Base-by-base conservation (phyloP, 2,797 vertebrate genomes). In the Emys orbicularis region DNA sequence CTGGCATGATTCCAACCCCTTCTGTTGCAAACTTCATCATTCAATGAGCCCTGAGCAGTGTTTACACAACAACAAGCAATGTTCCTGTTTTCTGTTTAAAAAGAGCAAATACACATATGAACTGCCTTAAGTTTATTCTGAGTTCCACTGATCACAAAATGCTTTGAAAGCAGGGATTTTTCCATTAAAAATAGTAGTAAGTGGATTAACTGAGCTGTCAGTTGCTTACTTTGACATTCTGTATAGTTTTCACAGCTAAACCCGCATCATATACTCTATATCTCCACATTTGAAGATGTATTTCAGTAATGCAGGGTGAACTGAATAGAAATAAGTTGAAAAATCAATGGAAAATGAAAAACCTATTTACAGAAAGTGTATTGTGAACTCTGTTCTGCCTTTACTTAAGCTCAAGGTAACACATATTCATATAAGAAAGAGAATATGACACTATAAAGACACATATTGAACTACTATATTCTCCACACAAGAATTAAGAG, bases 1-100 rank as follows among this genome's bases (percentile, higher is more conserved):
- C 4, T 59, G 11, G n/a, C 82, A 86, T 0, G 0, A n/a, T 79
- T 25, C 12, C 0, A 0, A n/a, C 0, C 25, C 10, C 7, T 83
- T 83, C 49, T 77, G 9, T 37, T 37, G 34, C 34, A 68, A 9
- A 68, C 61, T 68, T 68, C 53, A 50, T 27, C 15, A 6, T 44
- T 57, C 1, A 0, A 12, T n/a, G 34, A 74, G 23, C 68, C 72
- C 5, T 6, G 18, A 87, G 31, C 34, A 41, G 68, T 1, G 0
- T 15, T 61, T n/a, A 21, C 19, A 54, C 9, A 6, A 34, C 10
- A 7, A n/a, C 0, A 0, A 27, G 11, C 5, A 23, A 29, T 6
- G 44, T 0, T 0, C 2, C 41, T 81, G 5, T 11, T 44, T 83
- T 83, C 89, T 49, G 74, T 79, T 34, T 52, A 47, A 61, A n/a